Evolutionary conservation across 2,113 vertebrate species (phyloP), one percentile per base, ranked within the genome.

Genomic region (Saiga tatarica): DNA sequence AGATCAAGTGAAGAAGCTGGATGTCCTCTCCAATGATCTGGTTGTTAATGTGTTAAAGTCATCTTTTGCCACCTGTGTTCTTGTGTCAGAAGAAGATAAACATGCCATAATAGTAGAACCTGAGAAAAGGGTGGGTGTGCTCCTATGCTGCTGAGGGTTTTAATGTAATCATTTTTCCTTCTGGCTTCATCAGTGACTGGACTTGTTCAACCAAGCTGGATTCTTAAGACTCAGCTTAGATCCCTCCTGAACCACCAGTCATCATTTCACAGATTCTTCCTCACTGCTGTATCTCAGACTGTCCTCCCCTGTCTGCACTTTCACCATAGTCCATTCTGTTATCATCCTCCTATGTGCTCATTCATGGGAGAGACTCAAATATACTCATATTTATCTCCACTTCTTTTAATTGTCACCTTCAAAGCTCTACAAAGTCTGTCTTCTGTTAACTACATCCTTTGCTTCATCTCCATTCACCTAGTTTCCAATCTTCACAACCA

Each of bases 1-100:
- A 14, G 99, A 99, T 94, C 99, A 99, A 97, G 99, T 99, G 10
- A 99, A 99, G 99, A 99, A 99, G 97, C 94, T 99, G 98, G 99
- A 99, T 53, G 96, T 99, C 92, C 99, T 99, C 94, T 99, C 99
- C 98, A 99, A 99, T 83, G 99, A 99, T 97, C 98, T 99, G 98
- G 99, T 99, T 92, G 98, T 99, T 95, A 99, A 99, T 98, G 99
- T 99, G 99, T 99, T 99, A 64, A 99, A 99, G 98, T 99, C 99
- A 0, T 99, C 99, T 79, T 99, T 99, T 98, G 98, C 99, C 91
- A 99, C 99, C 8, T 99, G 99, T 36, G 99, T 99, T 82, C 99
- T 99, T 0, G 99, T 99, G 86, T 99, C 99, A 0, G 99, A 99
- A 98, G 99, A 99, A 98, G 99, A 99, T 6, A 99, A 99, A 89